Evolutionary conservation across 2,113 vertebrate species (phyloP).

Genomic region (Epinephelus lanceolatus): DNA sequence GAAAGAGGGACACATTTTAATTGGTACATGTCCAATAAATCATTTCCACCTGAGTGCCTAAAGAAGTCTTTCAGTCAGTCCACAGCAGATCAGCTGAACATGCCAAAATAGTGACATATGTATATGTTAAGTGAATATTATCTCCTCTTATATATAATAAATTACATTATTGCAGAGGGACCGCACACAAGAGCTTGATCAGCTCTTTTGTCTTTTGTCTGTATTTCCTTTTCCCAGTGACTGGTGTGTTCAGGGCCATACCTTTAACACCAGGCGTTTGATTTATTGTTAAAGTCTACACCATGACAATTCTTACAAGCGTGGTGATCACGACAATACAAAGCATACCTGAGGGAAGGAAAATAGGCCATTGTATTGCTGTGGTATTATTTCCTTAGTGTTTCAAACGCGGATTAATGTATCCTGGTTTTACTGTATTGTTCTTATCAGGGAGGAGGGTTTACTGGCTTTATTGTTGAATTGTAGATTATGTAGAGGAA

Average conservation of each 20-base stretch:
- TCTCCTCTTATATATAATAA: slow-evolving; percentile 4
- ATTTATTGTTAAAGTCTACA: slow-evolving; percentile 27
- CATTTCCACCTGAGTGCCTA: too few species aligned
- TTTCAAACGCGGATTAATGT: slow-evolving; percentile 81
- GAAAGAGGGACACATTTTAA: background rate
- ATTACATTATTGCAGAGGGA: slow-evolving; percentile 1
- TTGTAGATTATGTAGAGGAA: slow-evolving; percentile 68
- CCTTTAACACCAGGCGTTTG: slow-evolving; percentile 23
- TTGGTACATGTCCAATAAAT: background rate
- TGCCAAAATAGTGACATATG: too few species aligned
- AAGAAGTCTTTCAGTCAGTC: background rate
- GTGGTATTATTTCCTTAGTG: slow-evolving; percentile 84
- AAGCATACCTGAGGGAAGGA: slow-evolving; percentile 73
- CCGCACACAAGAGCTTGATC: background rate
- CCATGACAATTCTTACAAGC: slow-evolving; percentile 34
- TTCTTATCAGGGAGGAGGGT: slow-evolving; percentile 68
- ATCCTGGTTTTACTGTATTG: slow-evolving; percentile 78
- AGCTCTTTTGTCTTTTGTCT: slow-evolving; percentile 56
- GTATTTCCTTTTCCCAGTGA: slow-evolving; percentile 56
- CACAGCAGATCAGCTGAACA: background rate
- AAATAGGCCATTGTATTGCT: slow-evolving; percentile 84
- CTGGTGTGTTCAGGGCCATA: slow-evolving; percentile 9
- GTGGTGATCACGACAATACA: slow-evolving; percentile 8
- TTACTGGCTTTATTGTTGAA: slow-evolving; percentile 61
- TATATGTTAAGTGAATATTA: too few species aligned